Base-by-base conservation (phyloP, 1,140 invertebrate species). In the Ceratosolen fusciceps region DNA sequence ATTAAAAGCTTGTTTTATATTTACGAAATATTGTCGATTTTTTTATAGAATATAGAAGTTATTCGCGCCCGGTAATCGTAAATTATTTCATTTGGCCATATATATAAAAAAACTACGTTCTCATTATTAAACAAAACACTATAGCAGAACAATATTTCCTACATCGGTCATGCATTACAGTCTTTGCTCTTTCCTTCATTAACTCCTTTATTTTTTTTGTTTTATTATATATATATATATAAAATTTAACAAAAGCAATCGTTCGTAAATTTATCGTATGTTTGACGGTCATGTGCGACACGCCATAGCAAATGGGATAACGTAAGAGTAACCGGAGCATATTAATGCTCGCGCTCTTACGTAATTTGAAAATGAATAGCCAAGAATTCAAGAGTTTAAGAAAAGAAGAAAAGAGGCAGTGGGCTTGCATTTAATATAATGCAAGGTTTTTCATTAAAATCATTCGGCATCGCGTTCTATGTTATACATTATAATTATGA, bases 341-440 rank as follows among this genome's bases (percentile, higher is more conserved):
- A 67, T n/a, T n/a, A 52, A 34, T 47, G 34, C 49, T 24, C 75
- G 47, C 75, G 52, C 62, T 65, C 43, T 78, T 67, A 72, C 68
- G 52, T 56, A 78, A 72, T 78, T 78, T 78, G 43, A 39, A 72
- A 78, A 62, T 72, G 39, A 78, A 72, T 78, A 31, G 52, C 10
- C 39, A 19, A 0, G 47, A 4, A 49, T n/a, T 19, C 31, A 31
- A 7, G 21, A 26, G 19, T 14, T 34, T 5, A n/a, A 26, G 65
- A 14, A 21, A 24, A 34, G 12, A 16, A 5, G 16, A 62, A 4
- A 34, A 2, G 24, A 2, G 29, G 7, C 0, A 37, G 60, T n/a
- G 60, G 9, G 26, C 19, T 4, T 65, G 34, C 19, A 9, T 12
- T 65, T 65, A 65, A 65, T 37, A 65, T 65, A 65, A 37, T 14